Percentiles rank a stretch among this genome's conserved stretches.
These are phyloP conservation scores for Scolopax mira DNA, from an alignment of 2,113 vertebrate genomes.

Conservation along the genomic window DNA sequence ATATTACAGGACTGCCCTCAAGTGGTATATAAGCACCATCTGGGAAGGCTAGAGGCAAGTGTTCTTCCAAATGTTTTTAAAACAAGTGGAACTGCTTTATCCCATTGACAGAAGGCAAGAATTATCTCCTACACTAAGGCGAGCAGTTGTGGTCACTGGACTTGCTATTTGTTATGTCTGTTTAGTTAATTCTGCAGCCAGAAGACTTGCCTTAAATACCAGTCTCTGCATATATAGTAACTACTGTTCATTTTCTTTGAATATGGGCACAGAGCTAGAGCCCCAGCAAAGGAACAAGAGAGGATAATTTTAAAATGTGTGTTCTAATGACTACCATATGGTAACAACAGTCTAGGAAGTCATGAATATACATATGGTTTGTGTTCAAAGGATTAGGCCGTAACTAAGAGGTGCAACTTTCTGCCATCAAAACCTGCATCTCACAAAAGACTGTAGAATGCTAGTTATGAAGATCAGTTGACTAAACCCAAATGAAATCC, in stretches of 20 bases:
- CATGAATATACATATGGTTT: not conserved
- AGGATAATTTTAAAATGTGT: not conserved
- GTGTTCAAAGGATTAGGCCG: not conserved
- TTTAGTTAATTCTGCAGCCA: not conserved
- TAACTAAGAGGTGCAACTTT: not conserved
- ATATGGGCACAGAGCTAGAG: not conserved
- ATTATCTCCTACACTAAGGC: not conserved
- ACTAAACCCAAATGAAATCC: not conserved
- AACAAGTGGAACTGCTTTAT: not conserved
- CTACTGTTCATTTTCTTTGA: not conserved
- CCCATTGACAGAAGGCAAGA: not conserved
- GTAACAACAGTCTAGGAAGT: not conserved
- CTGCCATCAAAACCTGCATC: not conserved
- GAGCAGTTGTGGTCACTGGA: not conserved
- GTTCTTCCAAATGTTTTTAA: not conserved
- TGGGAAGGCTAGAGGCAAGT: constrained; percentile 90
- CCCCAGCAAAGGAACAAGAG: not conserved
- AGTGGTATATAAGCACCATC: constrained; percentile 89
- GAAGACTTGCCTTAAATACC: not conserved
- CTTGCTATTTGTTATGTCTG: not conserved
- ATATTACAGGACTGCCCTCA: constrained; percentile 90
- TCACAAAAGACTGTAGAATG: not conserved
- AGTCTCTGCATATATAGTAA: not conserved
- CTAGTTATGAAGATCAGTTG: not conserved
- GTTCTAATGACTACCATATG: not conserved